Conservation (phyloP, 2,797 vertebrate genomes). For the Harpagifer antarcticus region DNA sequence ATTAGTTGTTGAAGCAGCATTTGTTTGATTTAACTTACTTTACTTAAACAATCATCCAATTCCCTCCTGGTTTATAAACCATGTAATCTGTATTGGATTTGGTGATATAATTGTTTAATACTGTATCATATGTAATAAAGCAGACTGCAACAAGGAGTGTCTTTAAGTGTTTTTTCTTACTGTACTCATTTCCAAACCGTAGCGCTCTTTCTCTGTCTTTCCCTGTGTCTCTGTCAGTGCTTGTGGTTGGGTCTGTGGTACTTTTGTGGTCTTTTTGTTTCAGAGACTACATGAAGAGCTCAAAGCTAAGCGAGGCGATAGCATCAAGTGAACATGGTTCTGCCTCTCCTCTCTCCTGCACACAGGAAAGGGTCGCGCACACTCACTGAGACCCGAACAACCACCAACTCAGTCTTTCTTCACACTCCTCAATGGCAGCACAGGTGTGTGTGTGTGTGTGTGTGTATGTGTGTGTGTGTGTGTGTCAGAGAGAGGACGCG, state of each 20-base stretch:
- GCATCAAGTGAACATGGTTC: slow-evolving; percentile 52
- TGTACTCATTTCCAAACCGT: slow-evolving; percentile 21
- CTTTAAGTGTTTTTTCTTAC: not conserved
- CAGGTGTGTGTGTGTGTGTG: slow-evolving; percentile 64
- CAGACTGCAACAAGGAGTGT: not conserved
- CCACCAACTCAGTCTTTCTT: slow-evolving; percentile 46
- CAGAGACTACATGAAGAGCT: slow-evolving; percentile 75
- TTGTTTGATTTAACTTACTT: not conserved
- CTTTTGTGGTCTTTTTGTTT: slow-evolving; percentile 86
- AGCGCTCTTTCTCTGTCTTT: slow-evolving; percentile 16
- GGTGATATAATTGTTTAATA: not conserved
- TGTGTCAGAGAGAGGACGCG: slow-evolving; percentile 2
- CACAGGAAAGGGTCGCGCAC: slow-evolving; percentile 78
- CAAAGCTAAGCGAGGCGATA: slow-evolving; percentile 79
- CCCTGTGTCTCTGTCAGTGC: slow-evolving; percentile 49
- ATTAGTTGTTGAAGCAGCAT: not conserved
- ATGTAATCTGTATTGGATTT: not conserved
- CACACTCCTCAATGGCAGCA: slow-evolving; percentile 24
- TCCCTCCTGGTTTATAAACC: not conserved
- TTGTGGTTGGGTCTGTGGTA: slow-evolving; percentile 83
- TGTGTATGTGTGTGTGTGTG: slow-evolving; percentile 10
- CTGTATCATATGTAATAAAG: slow-evolving; percentile 24
- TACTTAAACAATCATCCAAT: not conserved
- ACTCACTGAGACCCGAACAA: slow-evolving; percentile 57
- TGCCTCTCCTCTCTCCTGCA: slow-evolving; percentile 58